These are phyloP conservation scores for Acanthaster planci DNA, from an alignment of 35 echinoderm and acorn worm genomes.

Conservation along the genomic window DNA sequence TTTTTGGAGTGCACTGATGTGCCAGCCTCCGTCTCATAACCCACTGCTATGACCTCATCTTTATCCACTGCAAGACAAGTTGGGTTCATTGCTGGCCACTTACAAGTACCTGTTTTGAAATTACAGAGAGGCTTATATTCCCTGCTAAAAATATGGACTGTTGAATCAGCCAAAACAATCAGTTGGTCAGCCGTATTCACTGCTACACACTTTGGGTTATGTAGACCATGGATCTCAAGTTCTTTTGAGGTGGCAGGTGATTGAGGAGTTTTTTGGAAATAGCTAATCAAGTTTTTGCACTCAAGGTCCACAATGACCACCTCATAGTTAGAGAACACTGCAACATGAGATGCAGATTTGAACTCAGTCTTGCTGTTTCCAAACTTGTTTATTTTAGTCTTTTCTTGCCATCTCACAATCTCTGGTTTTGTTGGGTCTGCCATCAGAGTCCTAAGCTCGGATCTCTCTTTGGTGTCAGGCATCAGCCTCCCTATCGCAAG, in stretches of 20 bases:
- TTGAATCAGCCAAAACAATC: neutral
- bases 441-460: no score
- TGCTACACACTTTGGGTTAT: neutral
- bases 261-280: neutral
- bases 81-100: neutral
- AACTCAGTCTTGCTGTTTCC: neutral
- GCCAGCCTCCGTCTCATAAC: neutral
- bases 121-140: neutral
- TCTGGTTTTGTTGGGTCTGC: neutral
- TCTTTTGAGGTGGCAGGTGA: neutral
- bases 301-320: neutral
- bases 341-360: neutral
- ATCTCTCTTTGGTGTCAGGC: neutral
- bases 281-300: neutral
- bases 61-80: constrained; percentile 3
- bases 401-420: neutral
- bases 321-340: neutral
- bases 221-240: neutral
- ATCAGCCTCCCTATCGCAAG: neutral
- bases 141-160: neutral
- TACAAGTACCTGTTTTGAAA: neutral
- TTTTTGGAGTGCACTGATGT: neutral
- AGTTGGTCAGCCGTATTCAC: neutral
- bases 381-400: neutral
- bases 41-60: neutral